A percentile compares a stretch with the other conserved stretches of the same genome.
Conservation (phyloP, 2,888 invertebrate species). For the Plemyria rubiginata region DNA sequence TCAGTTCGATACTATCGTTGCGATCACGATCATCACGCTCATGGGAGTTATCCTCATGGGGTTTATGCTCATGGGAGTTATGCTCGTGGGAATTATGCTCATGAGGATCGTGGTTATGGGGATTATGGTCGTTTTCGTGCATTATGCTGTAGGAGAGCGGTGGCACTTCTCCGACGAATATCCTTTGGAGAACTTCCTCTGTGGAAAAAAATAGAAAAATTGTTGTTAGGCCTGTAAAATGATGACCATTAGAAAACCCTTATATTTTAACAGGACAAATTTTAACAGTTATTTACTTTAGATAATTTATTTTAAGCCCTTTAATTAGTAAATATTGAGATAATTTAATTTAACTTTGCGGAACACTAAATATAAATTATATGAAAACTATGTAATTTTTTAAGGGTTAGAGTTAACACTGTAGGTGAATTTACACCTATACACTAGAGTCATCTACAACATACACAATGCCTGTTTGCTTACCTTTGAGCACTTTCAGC, state of each 20-base stretch:
- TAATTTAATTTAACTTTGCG: too few relatives aligned
- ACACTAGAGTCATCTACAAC: too few relatives aligned
- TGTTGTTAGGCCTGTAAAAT: too few relatives aligned
- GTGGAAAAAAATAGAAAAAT: constrained; percentile 9
- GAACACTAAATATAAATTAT: too few relatives aligned
- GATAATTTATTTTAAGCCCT: too few relatives aligned
- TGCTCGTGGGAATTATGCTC: constrained; percentile 18
- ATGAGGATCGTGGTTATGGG: constrained; percentile 17
- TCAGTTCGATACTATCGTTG: constrained; percentile 1
- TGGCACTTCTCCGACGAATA: constrained; percentile 67
- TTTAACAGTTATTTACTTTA: too few relatives aligned
- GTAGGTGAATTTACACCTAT: too few relatives aligned
- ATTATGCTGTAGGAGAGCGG: constrained; percentile 52
- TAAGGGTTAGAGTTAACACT: too few relatives aligned
- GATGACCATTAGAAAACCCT: too few relatives aligned
- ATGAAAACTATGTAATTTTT: too few relatives aligned
- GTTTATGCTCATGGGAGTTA: constrained; percentile 10
- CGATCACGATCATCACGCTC: constrained; percentile 6
- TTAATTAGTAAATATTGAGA: too few relatives aligned
- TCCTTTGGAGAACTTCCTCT: constrained; percentile 76
- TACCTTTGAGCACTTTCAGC: constrained; percentile 61
- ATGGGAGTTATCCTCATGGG: constrained; percentile 9
- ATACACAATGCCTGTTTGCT: background rate
- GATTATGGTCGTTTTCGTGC: constrained; percentile 13
- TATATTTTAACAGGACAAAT: too few relatives aligned